Conservation (phyloP, 2,113 vertebrate species). For the Hemiscyllium ocellatum region DNA sequence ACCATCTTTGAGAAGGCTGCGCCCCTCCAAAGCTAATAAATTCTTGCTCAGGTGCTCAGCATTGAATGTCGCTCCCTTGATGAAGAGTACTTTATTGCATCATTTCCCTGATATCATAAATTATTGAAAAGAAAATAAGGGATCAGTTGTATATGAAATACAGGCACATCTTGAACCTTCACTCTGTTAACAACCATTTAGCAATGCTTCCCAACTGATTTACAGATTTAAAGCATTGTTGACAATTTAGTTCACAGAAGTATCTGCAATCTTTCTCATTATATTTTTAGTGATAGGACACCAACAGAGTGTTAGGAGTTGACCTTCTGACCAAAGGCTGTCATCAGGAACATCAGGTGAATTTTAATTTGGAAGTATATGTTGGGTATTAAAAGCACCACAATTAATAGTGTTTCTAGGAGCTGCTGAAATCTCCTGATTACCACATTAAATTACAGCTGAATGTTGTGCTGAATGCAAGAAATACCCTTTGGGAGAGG, state of each 20-base stretch:
- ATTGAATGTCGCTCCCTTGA: too few species aligned
- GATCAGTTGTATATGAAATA: background rate
- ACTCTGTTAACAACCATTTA: background rate
- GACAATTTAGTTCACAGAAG: background rate
- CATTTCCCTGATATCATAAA: background rate
- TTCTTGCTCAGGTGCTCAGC: background rate
- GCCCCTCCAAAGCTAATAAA: background rate
- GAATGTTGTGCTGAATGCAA: too few species aligned
- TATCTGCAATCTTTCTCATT: background rate
- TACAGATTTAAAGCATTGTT: background rate
- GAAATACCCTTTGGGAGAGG: too few species aligned
- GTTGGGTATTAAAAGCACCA: too few species aligned
- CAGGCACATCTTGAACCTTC: background rate
- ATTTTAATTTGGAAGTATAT: too few species aligned
- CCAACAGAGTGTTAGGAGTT: background rate
- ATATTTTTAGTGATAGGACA: background rate
- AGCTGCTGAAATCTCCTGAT: too few species aligned
- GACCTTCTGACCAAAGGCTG: slow-evolving; percentile 11
- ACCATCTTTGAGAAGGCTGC: background rate
- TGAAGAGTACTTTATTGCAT: background rate
- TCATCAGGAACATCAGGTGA: background rate
- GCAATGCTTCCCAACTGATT: background rate
- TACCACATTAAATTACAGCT: too few species aligned
- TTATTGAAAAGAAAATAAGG: background rate
- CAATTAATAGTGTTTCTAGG: too few species aligned